Evolutionary conservation across 2,888 invertebrate genomes (phyloP).

Genomic region (Scaptomyza caliginosa): DNA sequence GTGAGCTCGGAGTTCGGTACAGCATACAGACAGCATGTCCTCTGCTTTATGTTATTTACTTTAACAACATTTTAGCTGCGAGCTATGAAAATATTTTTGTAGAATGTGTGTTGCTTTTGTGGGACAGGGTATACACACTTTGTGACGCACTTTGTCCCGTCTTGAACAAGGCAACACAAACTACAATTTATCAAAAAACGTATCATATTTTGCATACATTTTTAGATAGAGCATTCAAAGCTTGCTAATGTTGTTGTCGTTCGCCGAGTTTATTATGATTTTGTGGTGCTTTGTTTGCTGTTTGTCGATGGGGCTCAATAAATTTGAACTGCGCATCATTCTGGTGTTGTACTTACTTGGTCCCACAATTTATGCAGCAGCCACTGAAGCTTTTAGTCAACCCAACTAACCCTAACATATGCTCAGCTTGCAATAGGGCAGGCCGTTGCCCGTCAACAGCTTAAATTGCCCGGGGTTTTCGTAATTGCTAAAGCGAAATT

Average conservation of each 20-base stretch:
- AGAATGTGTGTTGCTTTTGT: slow-evolving; percentile 36
- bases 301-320: slow-evolving; percentile 20
- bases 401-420: slow-evolving; percentile 22
- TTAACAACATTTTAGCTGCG: slow-evolving; percentile 73
- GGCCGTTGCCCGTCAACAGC: slow-evolving; percentile 24
- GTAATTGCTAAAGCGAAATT: slow-evolving; percentile 69
- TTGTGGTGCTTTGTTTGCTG: slow-evolving; percentile 34
- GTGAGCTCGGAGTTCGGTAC: not conserved
- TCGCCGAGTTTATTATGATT: slow-evolving; percentile 26
- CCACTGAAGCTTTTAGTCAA: slow-evolving; percentile 47
- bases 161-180: not conserved
- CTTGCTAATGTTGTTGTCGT: no score
- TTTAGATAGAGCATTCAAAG: not conserved
- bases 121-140: not conserved
- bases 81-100: slow-evolving; percentile 62
- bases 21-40: slow-evolving; percentile 36
- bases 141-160: not conserved
- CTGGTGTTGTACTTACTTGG: slow-evolving; percentile 6
- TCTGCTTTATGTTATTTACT: slow-evolving; percentile 64
- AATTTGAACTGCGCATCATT: slow-evolving; percentile 56
- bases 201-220: not conserved
- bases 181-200: no score
- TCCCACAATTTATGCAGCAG: slow-evolving; percentile 54
- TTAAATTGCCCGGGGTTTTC: slow-evolving; percentile 37
- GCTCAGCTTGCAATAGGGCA: slow-evolving; percentile 1